Percentiles rank a stretch among this genome's conserved stretches.
Evolutionary conservation across 2,888 invertebrate genomes (phyloP).

Genomic region (Trachelus iudaicus): DNA sequence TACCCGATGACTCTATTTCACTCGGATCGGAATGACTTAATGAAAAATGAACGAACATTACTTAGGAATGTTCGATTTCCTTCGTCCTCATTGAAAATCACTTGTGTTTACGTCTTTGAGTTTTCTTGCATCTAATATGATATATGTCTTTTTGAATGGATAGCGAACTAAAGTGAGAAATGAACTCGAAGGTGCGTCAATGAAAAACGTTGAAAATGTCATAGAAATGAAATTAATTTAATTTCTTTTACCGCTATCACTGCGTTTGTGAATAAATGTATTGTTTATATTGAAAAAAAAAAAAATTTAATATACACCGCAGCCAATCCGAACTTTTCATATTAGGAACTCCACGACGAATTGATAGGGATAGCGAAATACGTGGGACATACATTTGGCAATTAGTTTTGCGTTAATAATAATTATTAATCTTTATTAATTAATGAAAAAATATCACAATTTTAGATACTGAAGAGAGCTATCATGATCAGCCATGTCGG

Average conservation of each 20-base stretch:
- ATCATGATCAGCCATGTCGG: slow-evolving; percentile 12
- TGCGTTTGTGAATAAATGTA: neutral
- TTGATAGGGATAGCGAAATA: neutral
- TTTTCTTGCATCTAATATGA: neutral
- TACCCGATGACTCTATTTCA: neutral
- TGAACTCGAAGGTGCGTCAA: neutral
- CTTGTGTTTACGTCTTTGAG: neutral
- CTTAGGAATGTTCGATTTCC: neutral
- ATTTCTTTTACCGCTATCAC: neutral
- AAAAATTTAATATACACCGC: neutral
- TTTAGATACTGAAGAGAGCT: slow-evolving; percentile 18
- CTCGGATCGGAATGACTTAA: neutral
- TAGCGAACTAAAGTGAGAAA: neutral
- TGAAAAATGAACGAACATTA: neutral
- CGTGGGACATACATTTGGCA: neutral
- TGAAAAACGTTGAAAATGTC: neutral
- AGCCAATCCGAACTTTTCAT: neutral
- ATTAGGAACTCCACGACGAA: neutral
- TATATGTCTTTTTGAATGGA: neutral
- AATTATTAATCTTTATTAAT: slow-evolving; percentile 26
- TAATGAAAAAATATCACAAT: slow-evolving; percentile 31
- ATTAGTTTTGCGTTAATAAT: neutral
- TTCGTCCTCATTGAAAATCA: neutral
- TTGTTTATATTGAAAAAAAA: neutral
- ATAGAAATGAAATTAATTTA: neutral